Conservation (phyloP, 2,888 invertebrate genomes). For the Stenurella melanura region DNA sequence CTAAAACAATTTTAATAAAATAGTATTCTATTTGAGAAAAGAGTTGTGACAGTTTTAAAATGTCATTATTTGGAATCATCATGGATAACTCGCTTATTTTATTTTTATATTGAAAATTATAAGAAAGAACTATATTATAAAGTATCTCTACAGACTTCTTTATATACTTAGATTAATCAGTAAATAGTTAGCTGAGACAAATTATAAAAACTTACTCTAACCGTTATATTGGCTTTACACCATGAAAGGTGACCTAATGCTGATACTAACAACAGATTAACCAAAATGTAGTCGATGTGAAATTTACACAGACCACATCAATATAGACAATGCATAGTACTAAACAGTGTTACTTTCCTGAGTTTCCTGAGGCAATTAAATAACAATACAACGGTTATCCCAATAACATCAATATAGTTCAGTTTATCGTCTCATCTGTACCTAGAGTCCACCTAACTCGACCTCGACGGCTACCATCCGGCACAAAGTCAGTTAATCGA, state of each 20-base stretch:
- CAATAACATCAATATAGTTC: neutral
- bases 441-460: neutral
- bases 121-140: too few relatives aligned
- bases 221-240: neutral
- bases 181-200: neutral
- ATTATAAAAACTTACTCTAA: neutral
- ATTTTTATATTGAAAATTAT: too few relatives aligned
- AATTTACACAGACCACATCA: neutral
- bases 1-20: too few relatives aligned
- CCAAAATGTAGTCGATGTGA: neutral
- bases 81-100: too few relatives aligned
- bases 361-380: constrained; percentile 7
- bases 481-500: neutral
- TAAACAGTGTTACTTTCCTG: neutral
- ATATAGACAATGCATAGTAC: neutral
- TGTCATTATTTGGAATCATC: too few relatives aligned
- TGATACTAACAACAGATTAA: constrained; percentile 1
- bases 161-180: too few relatives aligned
- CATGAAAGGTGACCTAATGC: neutral
- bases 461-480: neutral
- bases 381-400: neutral
- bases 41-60: too few relatives aligned
- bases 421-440: constrained; percentile 2
- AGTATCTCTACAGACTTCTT: too few relatives aligned
- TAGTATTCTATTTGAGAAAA: too few relatives aligned